phyloP scores from a whole-genome alignment of 64 coral and sea anemone genomes.

The Stichodactyla helianthus region DNA sequence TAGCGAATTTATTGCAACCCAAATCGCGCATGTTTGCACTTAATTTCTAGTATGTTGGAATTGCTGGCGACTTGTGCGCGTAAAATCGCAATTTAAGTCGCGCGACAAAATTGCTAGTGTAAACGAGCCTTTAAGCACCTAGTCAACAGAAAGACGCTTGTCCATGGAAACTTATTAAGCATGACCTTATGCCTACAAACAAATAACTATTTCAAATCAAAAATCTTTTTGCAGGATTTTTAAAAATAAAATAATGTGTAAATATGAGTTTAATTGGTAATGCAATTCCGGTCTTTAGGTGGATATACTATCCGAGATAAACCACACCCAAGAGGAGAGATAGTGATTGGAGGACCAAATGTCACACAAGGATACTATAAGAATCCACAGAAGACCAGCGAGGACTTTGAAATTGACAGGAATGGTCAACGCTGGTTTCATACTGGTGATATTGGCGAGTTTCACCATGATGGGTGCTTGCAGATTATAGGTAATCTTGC shows the following conservation, averaged over 20 bases:
- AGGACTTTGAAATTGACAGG: slow-evolving; percentile 80
- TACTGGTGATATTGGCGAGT: slow-evolving; percentile 93
- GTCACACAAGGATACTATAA: slow-evolving; percentile 81
- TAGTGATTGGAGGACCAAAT: slow-evolving; percentile 79
- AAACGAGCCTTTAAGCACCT: too few species aligned
- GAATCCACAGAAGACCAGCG: slow-evolving; percentile 75
- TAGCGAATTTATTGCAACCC: too few species aligned
- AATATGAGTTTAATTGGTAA: neutral
- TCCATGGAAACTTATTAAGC: too few species aligned
- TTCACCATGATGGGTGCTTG: slow-evolving; percentile 87
- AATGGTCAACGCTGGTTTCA: slow-evolving; percentile 97
- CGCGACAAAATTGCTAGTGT: too few species aligned
- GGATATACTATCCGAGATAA: slow-evolving; percentile 90
- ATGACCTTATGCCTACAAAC: too few species aligned
- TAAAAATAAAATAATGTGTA: neutral
- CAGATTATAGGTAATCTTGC: slow-evolving; percentile 75
- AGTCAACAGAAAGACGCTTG: too few species aligned
- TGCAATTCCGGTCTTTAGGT: slow-evolving; percentile 18
- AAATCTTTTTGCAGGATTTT: neutral
- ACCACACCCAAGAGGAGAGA: slow-evolving; percentile 81
- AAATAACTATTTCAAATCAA: too few species aligned
- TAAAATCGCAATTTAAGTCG: too few species aligned
- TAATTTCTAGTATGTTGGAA: too few species aligned
- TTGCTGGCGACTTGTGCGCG: too few species aligned
- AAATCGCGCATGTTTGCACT: too few species aligned